A percentile compares a stretch with the other conserved stretches of the same genome.
Conservation (phyloP, 2,888 invertebrate genomes). For the Tridacna gigas region DNA sequence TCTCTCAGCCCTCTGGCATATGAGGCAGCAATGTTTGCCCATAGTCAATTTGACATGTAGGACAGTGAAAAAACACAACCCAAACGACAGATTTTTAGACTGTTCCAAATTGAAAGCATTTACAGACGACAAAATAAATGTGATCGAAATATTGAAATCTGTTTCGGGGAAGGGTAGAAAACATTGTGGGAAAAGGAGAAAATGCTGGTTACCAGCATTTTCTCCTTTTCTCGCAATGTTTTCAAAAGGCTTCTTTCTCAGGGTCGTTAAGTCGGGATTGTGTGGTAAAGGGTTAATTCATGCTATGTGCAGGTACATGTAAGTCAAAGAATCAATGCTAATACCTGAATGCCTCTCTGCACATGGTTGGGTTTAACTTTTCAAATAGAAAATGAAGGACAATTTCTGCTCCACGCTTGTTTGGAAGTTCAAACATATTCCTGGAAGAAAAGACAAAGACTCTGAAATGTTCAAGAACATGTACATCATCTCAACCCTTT, state of each 20-base stretch:
- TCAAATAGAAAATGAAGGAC: slow-evolving; percentile 82
- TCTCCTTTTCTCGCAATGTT: slow-evolving; percentile 4
- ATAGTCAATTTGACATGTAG: too few species aligned
- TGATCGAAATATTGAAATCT: too few species aligned
- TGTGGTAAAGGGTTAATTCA: neutral
- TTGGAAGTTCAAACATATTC: slow-evolving; percentile 83
- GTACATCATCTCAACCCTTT: too few species aligned
- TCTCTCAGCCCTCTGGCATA: too few species aligned
- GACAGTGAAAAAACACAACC: too few species aligned
- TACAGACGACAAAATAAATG: too few species aligned
- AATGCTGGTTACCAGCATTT: slow-evolving; percentile 3
- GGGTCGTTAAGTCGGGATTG: neutral
- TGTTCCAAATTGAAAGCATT: too few species aligned
- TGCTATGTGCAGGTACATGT: too few species aligned
- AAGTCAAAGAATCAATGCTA: neutral
- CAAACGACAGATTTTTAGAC: too few species aligned
- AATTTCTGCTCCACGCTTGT: slow-evolving; percentile 82
- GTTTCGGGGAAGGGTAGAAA: neutral
- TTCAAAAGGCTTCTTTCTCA: neutral
- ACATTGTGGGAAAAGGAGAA: neutral
- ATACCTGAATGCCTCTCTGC: slow-evolving; percentile 82
- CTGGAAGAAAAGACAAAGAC: slow-evolving; percentile 64
- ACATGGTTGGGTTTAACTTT: slow-evolving; percentile 79
- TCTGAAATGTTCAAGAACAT: too few species aligned
- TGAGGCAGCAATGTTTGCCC: too few species aligned